Conservation (phyloP, 2,797 vertebrate genomes). For the Scleropages formosus region DNA sequence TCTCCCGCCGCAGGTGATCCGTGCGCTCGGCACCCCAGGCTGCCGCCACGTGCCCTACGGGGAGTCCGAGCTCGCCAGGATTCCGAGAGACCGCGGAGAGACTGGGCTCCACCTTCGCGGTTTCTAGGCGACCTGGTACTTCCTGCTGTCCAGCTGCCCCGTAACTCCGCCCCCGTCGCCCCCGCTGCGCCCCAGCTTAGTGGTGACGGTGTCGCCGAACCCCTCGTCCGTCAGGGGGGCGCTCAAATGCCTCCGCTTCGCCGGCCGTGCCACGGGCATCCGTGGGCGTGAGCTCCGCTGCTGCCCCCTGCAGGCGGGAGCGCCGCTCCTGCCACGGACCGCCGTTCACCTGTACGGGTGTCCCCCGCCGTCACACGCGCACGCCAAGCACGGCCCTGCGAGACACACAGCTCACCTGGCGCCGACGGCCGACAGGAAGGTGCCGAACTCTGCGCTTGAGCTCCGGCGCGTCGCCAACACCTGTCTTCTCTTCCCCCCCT, state of each 20-base stretch:
- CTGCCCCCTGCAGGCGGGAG: constrained; percentile 17
- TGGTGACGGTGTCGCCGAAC: constrained; percentile 43
- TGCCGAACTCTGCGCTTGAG: not conserved
- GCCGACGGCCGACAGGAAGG: not conserved
- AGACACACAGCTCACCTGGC: not conserved
- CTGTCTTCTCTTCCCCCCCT: not conserved
- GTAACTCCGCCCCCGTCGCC: too few relatives aligned
- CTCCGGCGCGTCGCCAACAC: not conserved
- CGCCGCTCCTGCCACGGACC: too few relatives aligned
- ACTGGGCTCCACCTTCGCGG: not conserved
- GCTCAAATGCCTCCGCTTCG: constrained; percentile 54
- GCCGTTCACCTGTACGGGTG: constrained; percentile 22
- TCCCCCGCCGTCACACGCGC: constrained; percentile 2
- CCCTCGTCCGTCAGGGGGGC: constrained; percentile 43
- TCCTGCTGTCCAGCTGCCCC: too few relatives aligned
- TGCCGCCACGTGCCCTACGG: constrained; percentile 54
- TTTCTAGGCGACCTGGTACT: too few relatives aligned
- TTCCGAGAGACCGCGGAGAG: constrained; percentile 53
- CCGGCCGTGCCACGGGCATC: constrained; percentile 48
- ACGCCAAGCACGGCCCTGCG: constrained; percentile 5
- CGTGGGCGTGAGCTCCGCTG: constrained; percentile 9
- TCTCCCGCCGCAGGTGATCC: constrained; percentile 52
- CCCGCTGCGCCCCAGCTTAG: constrained; percentile 40
- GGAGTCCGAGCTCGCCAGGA: constrained; percentile 57
- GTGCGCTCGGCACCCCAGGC: constrained; percentile 46